Evolutionary conservation across 2,888 invertebrate species (phyloP).

Genomic region (Heliconius sara): DNA sequence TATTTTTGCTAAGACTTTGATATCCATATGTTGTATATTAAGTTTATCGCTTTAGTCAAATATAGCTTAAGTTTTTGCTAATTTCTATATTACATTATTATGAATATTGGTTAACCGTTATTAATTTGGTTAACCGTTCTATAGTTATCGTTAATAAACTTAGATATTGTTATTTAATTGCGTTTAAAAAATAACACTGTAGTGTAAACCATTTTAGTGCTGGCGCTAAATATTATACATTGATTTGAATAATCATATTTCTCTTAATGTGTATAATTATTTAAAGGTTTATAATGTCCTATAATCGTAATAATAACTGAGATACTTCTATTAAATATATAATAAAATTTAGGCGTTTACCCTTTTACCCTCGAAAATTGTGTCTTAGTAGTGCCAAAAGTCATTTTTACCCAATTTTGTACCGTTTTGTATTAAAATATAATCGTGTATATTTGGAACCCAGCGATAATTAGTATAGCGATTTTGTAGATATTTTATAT

Average conservation of each 20-base stretch:
- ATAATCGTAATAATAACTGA: background rate
- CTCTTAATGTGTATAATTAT: background rate
- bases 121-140: background rate
- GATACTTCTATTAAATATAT: background rate
- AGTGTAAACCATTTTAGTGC: background rate
- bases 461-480: conserved; percentile 31
- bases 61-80: background rate
- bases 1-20: background rate
- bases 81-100: background rate
- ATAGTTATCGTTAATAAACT: background rate
- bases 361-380: conserved; percentile 57
- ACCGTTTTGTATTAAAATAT: conserved; percentile 52
- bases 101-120: background rate
- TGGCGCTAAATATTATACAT: conserved; percentile 10
- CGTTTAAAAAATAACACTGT: too few species aligned
- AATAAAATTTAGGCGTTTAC: conserved; percentile 34
- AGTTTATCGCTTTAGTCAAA: conserved; percentile 20
- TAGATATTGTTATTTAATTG: background rate
- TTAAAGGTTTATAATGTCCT: background rate
- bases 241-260: background rate
- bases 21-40: background rate
- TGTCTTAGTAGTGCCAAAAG: conserved; percentile 74
- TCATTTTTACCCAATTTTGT: conserved; percentile 58
- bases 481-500: conserved; percentile 29
- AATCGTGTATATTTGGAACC: conserved; percentile 39